These are phyloP conservation scores for Palythoa heliodiscus DNA, from an alignment of 92 coral and sea anemone species.

Conservation along the genomic window DNA sequence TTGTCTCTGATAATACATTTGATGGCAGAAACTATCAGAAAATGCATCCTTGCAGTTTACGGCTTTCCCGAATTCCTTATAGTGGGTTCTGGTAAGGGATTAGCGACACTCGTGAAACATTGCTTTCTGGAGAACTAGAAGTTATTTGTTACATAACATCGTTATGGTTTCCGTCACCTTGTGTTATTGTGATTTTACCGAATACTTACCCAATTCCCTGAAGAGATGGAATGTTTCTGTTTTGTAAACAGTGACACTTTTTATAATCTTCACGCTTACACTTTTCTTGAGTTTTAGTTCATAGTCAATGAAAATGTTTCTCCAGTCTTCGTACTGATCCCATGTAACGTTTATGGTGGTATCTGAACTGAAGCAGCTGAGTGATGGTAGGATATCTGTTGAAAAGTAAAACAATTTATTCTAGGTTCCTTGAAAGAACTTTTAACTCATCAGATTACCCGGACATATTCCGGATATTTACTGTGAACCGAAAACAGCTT, in stretches of 20 bases:
- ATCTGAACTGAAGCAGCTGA: slow-evolving; percentile 1
- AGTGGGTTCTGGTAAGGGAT: too few species aligned
- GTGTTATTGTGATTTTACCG: neutral
- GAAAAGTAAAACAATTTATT: neutral
- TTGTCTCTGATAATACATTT: too few species aligned
- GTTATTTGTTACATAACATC: too few species aligned
- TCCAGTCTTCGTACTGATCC: neutral
- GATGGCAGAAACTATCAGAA: too few species aligned
- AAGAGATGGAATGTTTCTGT: neutral
- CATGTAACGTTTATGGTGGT: slow-evolving; percentile 30
- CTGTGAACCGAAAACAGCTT: too few species aligned
- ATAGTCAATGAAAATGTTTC: slow-evolving; percentile 6
- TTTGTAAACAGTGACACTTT: neutral
- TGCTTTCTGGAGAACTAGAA: too few species aligned
- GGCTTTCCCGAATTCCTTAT: too few species aligned
- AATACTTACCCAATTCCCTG: slow-evolving; percentile 16
- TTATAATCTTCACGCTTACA: neutral
- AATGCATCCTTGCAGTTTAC: too few species aligned
- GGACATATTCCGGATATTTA: too few species aligned
- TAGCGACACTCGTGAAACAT: too few species aligned
- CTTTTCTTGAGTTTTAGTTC: slow-evolving; percentile 32
- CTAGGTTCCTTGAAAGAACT: neutral
- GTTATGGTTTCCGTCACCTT: too few species aligned
- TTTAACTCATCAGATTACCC: neutral
- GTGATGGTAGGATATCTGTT: neutral